Conservation (phyloP, 1,140 invertebrate species). For the Euura saliciscinereae region DNA sequence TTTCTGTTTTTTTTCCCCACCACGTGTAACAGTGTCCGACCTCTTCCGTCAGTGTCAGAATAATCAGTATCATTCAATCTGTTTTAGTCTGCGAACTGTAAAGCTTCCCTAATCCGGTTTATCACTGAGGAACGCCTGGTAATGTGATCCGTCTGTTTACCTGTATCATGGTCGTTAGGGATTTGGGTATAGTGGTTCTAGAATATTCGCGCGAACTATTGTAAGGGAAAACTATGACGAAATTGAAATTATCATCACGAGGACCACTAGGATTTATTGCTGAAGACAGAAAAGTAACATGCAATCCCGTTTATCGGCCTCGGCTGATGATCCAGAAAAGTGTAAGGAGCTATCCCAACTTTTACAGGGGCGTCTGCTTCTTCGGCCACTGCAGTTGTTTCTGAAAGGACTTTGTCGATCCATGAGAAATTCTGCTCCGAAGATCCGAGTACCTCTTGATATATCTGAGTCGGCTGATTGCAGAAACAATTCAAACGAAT, state of each 20-base stretch:
- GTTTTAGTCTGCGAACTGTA: neutral
- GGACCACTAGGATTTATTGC: slow-evolving; percentile 25
- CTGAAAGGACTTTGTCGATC: slow-evolving; percentile 28
- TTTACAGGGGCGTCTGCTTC: neutral
- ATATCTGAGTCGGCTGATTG: slow-evolving; percentile 40
- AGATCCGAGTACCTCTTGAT: slow-evolving; percentile 43
- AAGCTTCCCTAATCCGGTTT: neutral
- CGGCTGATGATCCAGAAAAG: slow-evolving; percentile 37
- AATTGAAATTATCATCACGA: too few species aligned
- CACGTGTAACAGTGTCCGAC: neutral
- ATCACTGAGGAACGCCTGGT: neutral
- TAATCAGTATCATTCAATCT: neutral
- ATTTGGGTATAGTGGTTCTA: neutral
- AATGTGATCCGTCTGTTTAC: neutral
- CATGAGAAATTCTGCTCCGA: slow-evolving; percentile 40
- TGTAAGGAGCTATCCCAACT: slow-evolving; percentile 24
- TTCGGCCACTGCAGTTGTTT: slow-evolving; percentile 14
- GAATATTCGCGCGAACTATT: neutral
- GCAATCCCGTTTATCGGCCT: slow-evolving; percentile 34
- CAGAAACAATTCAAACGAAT: neutral
- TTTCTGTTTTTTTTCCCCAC: neutral
- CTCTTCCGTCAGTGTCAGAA: slow-evolving; percentile 2
- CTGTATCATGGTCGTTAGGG: neutral
- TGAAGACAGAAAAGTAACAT: slow-evolving; percentile 41
- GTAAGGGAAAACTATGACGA: too few species aligned